Evolutionary conservation across 2,113 vertebrate species (phyloP).

Genomic region (Amia ocellicauda): DNA sequence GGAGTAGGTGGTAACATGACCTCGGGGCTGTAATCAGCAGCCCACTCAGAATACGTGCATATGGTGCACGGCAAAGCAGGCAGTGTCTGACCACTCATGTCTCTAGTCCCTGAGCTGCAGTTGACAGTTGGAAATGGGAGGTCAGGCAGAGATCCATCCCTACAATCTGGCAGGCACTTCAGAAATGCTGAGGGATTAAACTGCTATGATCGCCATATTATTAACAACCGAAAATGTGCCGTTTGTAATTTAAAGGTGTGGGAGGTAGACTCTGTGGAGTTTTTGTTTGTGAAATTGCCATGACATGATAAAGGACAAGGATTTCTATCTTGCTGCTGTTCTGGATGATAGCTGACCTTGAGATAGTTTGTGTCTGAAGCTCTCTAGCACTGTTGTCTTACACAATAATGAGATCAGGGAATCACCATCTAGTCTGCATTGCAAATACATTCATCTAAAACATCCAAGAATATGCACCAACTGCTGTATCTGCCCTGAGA

Average conservation of each 20-base stretch:
- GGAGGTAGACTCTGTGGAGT: slow-evolving; percentile 33
- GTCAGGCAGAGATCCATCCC: slow-evolving; percentile 35
- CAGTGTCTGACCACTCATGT: background rate
- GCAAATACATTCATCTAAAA: slow-evolving; percentile 22
- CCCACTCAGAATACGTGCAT: slow-evolving; percentile 10
- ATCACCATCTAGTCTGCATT: slow-evolving; percentile 30
- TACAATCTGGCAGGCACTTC: slow-evolving; percentile 44
- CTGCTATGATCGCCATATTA: slow-evolving; percentile 23
- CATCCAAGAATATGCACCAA: slow-evolving; percentile 7
- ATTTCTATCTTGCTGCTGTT: slow-evolving; percentile 14
- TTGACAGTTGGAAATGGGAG: slow-evolving; percentile 32
- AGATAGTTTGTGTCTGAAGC: slow-evolving; percentile 29
- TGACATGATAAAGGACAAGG: background rate
- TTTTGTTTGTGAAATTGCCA: slow-evolving; percentile 40
- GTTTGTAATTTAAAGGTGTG: slow-evolving; percentile 58
- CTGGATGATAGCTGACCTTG: slow-evolving; percentile 47
- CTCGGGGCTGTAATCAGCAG: slow-evolving; percentile 1
- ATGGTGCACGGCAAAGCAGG: background rate
- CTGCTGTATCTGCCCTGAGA: background rate
- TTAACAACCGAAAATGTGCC: slow-evolving; percentile 47
- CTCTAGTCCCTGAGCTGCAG: slow-evolving; percentile 7
- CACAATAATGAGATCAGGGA: slow-evolving; percentile 48
- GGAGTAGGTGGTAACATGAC: slow-evolving; percentile 36
- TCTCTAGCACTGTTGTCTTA: slow-evolving; percentile 35
- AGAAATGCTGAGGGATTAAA: slow-evolving; percentile 39